Base-by-base conservation (phyloP, 2,113 vertebrate genomes). In the Scatophagus argus region DNA sequence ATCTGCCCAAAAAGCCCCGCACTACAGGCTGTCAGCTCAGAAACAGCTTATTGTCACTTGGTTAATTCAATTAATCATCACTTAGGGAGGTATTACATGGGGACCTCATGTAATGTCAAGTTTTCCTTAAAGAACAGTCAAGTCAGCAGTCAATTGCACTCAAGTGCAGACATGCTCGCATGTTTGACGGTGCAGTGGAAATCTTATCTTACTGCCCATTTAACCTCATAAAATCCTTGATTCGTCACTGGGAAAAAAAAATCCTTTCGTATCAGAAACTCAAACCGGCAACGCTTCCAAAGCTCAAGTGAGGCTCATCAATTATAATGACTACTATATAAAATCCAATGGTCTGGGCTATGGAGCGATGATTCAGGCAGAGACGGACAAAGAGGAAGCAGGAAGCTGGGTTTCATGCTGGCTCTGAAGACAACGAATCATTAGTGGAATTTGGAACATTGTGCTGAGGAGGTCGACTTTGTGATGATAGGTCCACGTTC, bases 391-490 rank as follows among this genome's bases (percentile, higher is more conserved):
- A 38, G 55, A 25, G 67, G 55, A 59, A 56, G 71, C 29, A 75
- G 83, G 81, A 82, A 60, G 66, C 71, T 8, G 43, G 69, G 70
- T 80, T 73, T 65, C 32, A 79, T 55, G 87, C 64, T 2, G 62
- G 47, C 11, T 25, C 62, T 64, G 41, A 74, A 81, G 60, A 72
- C 34, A 41, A 79, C 60, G 6, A 89, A 82, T 91, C 93, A 94
- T 94, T 94, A 92, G 79, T 63, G 52, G 67, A 75, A 93, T 94
- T 86, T 89, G 75, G 87, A 87, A n/a, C 85, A 52, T 29, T 46
- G 79, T 6, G 47, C 62, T 90, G 89, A 92, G 65, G 73, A 81
- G 80, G 70, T 69, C 51, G 36, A 61, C 61, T 71, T 6, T 34
- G 80, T 17, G 64, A 66, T 61, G 81, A 91, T 84, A 47, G 85